phyloP scores from a whole-genome alignment of 2,113 vertebrate species.

The Hylia prasina region DNA sequence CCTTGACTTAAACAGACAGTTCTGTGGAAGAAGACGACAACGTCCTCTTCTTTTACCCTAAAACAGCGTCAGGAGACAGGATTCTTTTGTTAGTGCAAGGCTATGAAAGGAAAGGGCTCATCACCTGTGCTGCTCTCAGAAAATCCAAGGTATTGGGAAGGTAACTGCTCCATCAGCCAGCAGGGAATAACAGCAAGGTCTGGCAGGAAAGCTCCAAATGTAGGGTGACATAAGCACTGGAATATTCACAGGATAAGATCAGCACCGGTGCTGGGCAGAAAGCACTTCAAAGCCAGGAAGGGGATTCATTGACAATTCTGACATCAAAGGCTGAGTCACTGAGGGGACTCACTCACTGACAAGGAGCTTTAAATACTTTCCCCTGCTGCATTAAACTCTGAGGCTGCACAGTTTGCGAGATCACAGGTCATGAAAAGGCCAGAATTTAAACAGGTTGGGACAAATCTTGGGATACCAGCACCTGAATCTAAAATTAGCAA shows the following conservation, averaged over 20 bases:
- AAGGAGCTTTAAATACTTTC: not conserved
- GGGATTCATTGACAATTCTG: not conserved
- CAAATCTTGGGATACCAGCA: not conserved
- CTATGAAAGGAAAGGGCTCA: not conserved
- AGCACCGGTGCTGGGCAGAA: not conserved
- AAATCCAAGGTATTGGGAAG: not conserved
- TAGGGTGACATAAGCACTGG: not conserved
- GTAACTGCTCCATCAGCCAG: not conserved
- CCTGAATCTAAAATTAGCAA: not conserved
- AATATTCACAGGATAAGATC: not conserved
- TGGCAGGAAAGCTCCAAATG: not conserved
- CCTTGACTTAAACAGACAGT: not conserved
- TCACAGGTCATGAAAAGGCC: not conserved
- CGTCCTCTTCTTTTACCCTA: not conserved
- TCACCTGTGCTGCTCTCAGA: not conserved
- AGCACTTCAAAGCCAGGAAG: not conserved
- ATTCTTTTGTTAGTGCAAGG: not conserved
- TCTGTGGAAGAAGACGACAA: not conserved
- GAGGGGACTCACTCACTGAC: not conserved
- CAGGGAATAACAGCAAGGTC: not conserved
- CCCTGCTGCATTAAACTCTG: not conserved
- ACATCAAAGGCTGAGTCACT: not conserved
- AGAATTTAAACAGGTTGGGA: not conserved
- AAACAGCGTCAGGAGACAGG: not conserved
- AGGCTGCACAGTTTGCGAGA: not conserved